Conservation (phyloP, 2,888 invertebrate genomes). For the Heliconius cydno region DNA sequence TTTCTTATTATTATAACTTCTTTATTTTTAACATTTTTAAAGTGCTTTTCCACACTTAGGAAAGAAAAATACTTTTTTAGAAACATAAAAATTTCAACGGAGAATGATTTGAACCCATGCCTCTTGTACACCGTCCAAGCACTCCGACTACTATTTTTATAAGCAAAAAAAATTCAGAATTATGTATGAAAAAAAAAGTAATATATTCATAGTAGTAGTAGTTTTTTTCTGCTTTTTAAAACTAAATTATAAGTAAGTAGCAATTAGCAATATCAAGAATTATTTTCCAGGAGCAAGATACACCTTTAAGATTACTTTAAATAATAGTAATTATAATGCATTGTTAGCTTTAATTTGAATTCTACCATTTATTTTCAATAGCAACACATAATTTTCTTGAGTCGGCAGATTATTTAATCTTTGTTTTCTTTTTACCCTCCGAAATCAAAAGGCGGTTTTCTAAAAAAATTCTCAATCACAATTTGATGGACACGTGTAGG, state of each 20-base stretch:
- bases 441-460: conserved; percentile 21
- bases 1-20: no score
- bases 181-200: background rate
- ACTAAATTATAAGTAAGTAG: background rate
- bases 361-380: conserved; percentile 2
- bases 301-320: background rate
- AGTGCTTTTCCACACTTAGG: no score
- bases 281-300: background rate
- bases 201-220: no score
- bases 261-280: background rate
- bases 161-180: background rate
- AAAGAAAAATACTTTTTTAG: no score
- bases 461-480: background rate
- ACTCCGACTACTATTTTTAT: background rate
- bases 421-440: conserved; percentile 37
- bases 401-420: conserved; percentile 24
- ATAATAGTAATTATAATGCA: background rate
- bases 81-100: no score
- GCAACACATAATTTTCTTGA: conserved; percentile 12
- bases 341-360: background rate
- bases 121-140: no score
- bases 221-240: background rate
- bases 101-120: no score
- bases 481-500: background rate
- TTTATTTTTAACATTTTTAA: no score